Evolutionary conservation across 2,797 vertebrate species (phyloP).

Genomic region (Nasua narica): DNA sequence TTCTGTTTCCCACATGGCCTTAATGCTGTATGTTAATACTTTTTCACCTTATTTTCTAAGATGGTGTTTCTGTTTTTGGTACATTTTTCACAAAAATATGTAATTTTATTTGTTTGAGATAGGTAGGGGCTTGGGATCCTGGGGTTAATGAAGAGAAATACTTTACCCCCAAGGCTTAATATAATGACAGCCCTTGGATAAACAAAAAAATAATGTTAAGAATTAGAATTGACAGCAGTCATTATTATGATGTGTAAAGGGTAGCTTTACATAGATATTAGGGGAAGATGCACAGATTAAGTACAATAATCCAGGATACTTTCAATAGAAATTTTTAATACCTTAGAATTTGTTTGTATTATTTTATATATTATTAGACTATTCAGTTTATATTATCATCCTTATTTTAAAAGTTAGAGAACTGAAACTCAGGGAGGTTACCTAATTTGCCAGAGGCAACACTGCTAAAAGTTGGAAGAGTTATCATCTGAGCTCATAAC

Average conservation of each 20-base stretch:
- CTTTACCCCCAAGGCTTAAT: background rate
- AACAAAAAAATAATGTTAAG: background rate
- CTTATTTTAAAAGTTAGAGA: background rate
- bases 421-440: background rate
- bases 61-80: background rate
- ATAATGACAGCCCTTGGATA: background rate
- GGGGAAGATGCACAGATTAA: background rate
- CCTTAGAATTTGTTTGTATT: background rate
- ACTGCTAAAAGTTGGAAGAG: background rate
- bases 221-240: background rate
- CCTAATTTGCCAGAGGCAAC: background rate
- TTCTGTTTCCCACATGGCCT: background rate
- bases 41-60: background rate
- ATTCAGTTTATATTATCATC: background rate
- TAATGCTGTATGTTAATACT: background rate
- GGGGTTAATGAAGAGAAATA: background rate
- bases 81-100: background rate
- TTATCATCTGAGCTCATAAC: background rate
- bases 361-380: background rate
- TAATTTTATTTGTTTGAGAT: background rate
- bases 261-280: background rate
- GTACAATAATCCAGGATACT: background rate
- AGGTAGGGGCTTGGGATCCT: fast-evolving
- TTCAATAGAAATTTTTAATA: background rate
- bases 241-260: background rate